Percentiles rank a stretch among this genome's conserved stretches.
phyloP scores from a whole-genome alignment of 2,113 vertebrate genomes.

The Scomber japonicus region DNA sequence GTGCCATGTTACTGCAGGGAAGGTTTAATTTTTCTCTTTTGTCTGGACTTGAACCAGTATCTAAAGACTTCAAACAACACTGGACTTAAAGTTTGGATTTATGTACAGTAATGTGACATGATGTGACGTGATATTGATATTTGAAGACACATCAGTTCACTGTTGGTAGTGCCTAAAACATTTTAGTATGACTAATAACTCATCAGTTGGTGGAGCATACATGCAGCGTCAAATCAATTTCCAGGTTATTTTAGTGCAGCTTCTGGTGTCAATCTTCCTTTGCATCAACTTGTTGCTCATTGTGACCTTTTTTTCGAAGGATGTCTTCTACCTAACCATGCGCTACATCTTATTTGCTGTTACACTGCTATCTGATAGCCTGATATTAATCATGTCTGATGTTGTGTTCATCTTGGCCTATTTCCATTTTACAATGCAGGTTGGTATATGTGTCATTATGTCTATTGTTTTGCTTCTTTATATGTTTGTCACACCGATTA shows the following conservation, averaged over 20 bases:
- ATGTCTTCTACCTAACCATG: conserved; percentile 40
- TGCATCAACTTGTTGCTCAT: conserved; percentile 58
- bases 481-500: conserved; percentile 47
- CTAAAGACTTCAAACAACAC: too few relatives aligned
- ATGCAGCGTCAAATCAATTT: fast-evolving
- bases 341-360: conserved; percentile 76
- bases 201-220: neutral
- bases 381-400: conserved; percentile 44
- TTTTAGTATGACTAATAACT: conserved; percentile 18
- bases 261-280: conserved; percentile 51
- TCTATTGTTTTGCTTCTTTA: neutral
- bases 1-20: too few relatives aligned
- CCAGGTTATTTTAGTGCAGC: conserved; percentile 26
- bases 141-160: too few relatives aligned
- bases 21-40: too few relatives aligned
- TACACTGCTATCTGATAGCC: conserved; percentile 61
- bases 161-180: neutral
- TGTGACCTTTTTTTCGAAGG: conserved; percentile 58
- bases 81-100: too few relatives aligned
- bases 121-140: neutral
- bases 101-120: too few relatives aligned
- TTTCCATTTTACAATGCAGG: neutral
- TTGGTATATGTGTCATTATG: conserved; percentile 38
- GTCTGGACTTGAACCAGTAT: too few relatives aligned
- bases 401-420: conserved; percentile 2